Conservation (phyloP, 2,888 invertebrate genomes). For the Limnephilus rhombicus region DNA sequence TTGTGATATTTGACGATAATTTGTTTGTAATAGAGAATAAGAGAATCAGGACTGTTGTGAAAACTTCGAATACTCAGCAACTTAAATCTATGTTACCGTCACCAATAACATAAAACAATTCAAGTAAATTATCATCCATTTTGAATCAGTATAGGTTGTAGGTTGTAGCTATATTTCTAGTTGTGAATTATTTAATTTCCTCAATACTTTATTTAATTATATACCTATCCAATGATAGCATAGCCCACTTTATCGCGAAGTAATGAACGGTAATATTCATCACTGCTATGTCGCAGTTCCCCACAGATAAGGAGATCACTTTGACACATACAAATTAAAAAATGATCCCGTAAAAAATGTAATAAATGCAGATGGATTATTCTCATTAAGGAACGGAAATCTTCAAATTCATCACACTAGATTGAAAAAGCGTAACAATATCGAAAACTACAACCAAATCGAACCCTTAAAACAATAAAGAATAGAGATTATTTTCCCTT, state of each 20-base stretch:
- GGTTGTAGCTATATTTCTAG: not conserved
- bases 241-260: not conserved
- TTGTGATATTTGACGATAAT: too few species aligned
- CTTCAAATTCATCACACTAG: constrained; percentile 31
- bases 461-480: not conserved
- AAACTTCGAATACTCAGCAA: too few species aligned
- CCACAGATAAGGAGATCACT: constrained; percentile 23
- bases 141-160: not conserved
- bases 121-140: not conserved
- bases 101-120: not conserved
- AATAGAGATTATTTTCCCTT: not conserved
- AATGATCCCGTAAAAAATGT: constrained; percentile 49
- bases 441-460: not conserved
- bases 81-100: too few species aligned
- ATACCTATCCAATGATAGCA: not conserved
- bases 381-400: constrained; percentile 54
- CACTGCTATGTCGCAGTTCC: not conserved
- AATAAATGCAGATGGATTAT: constrained; percentile 56
- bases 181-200: not conserved
- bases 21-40: too few species aligned
- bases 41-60: too few species aligned
- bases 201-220: not conserved
- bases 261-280: not conserved
- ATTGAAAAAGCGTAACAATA: not conserved
- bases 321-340: constrained; percentile 55